Evolutionary conservation across 2,797 vertebrate species (phyloP).

Genomic region (Poeciliopsis infans): DNA sequence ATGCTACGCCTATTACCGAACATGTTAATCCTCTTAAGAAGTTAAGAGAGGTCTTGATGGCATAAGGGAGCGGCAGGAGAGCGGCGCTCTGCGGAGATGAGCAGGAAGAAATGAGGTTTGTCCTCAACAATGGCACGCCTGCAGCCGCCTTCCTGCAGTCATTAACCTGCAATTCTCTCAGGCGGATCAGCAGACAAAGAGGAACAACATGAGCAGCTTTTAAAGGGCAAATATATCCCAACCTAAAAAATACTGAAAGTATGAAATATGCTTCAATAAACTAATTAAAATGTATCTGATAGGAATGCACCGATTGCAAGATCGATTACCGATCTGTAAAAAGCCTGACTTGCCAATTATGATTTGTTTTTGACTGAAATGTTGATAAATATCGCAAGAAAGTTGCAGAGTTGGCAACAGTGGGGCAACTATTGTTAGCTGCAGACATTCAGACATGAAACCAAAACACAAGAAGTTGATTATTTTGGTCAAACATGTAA

Average conservation of each 20-base stretch:
- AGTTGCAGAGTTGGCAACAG: too few relatives aligned
- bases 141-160: conserved; percentile 20
- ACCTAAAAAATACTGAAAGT: background rate
- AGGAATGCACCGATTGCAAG: too few relatives aligned
- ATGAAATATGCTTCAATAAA: background rate
- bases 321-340: too few relatives aligned
- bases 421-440: too few relatives aligned
- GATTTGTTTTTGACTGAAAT: too few relatives aligned
- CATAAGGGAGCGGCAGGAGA: conserved; percentile 38
- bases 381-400: too few relatives aligned
- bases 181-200: conserved; percentile 12
- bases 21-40: conserved; percentile 75
- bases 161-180: conserved; percentile 54
- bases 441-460: too few relatives aligned
- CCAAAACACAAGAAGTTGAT: too few relatives aligned
- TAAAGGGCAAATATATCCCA: background rate
- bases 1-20: conserved; percentile 57
- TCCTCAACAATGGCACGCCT: conserved; percentile 40
- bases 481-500: too few relatives aligned
- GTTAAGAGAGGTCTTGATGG: conserved; percentile 68
- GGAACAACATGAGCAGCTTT: conserved; percentile 11
- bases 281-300: background rate
- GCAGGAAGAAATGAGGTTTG: conserved; percentile 43
- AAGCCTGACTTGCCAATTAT: too few relatives aligned
- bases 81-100: conserved; percentile 31